Base-by-base conservation (phyloP, 1,140 invertebrate species). In the Orussus abietinus region DNA sequence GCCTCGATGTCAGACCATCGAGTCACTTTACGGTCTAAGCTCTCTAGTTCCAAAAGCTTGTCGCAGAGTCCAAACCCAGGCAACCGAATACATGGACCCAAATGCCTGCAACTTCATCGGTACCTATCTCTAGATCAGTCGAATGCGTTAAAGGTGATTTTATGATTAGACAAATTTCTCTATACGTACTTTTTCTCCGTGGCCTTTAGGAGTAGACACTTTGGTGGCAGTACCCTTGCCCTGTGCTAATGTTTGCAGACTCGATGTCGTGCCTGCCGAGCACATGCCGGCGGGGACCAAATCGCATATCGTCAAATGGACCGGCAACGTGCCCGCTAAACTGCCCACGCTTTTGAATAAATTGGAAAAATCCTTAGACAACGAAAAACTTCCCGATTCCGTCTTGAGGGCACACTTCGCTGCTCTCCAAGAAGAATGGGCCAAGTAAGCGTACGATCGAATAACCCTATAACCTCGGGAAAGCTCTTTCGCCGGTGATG, bases 391-490 rank as follows among this genome's bases (percentile, higher is more conserved):
- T 14, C 49, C 55, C 29, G 65, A 72, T 35, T 59, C 63, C 13
- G 64, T 69, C 5, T 38, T 75, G 3, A 65, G 57, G 42, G 59
- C 60, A 38, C 69, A 75, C 45, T 62, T 74, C 46, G 58, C 56
- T 29, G 64, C 66, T n/a, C 32, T 75, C 3, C 66, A 72, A 45
- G 61, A 74, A 57, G 72, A 75, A 61, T 75, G 73, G 73, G 42
- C 61, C 3, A 74, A 69, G 72, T 73, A 64, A 51, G 41, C 42
- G 43, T 47, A n/a, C n/a, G n/a, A n/a, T n/a, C n/a, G n/a, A n/a
- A n/a, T n/a, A n/a, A n/a, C n/a, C n/a, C n/a, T n/a, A n/a, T n/a
- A n/a, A n/a, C n/a, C n/a, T n/a, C n/a, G n/a, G n/a, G n/a, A n/a
- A n/a, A n/a, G n/a, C n/a, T n/a, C n/a, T n/a, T n/a, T n/a, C n/a